Conservation (phyloP, 2,113 vertebrate genomes). For the Tupaia chinensis region DNA sequence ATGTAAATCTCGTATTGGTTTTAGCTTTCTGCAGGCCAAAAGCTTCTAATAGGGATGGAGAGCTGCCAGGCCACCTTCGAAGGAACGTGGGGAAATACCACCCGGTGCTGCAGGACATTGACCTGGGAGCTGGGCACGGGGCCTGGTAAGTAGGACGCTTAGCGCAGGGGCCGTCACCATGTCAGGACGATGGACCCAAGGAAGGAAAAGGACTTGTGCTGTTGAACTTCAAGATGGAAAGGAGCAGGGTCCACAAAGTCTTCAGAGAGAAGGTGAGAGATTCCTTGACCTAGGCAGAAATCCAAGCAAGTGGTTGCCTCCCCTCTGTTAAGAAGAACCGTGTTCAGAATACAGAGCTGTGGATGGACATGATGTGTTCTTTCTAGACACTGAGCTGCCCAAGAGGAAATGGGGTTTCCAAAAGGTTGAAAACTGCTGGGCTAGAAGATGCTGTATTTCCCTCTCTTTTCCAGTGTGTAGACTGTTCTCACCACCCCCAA, state of each 20-base stretch:
- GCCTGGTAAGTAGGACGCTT: neutral
- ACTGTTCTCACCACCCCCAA: neutral
- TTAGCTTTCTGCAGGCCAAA: neutral
- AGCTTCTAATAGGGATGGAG: neutral
- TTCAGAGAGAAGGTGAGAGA: too few species aligned
- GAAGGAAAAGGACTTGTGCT: neutral
- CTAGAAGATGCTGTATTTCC: neutral
- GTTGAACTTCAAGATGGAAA: neutral
- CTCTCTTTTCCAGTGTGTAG: neutral
- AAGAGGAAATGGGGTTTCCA: neutral
- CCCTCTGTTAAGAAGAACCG: neutral
- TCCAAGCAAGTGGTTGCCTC: neutral
- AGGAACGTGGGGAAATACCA: neutral
- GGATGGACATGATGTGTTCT: neutral
- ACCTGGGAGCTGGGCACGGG: neutral
- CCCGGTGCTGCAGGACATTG: neutral
- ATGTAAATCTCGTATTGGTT: neutral
- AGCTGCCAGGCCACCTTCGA: neutral
- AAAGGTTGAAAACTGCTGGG: neutral
- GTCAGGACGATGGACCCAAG: fast-evolving
- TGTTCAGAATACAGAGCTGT: neutral
- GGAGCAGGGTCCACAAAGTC: neutral
- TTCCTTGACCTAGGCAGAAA: neutral
- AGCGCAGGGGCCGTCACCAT: neutral
- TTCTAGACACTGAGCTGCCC: neutral